A percentile compares a stretch with the other conserved stretches of the same genome.
Evolutionary conservation across 1,140 invertebrate species (phyloP).

Genomic region (Linepithema humile): DNA sequence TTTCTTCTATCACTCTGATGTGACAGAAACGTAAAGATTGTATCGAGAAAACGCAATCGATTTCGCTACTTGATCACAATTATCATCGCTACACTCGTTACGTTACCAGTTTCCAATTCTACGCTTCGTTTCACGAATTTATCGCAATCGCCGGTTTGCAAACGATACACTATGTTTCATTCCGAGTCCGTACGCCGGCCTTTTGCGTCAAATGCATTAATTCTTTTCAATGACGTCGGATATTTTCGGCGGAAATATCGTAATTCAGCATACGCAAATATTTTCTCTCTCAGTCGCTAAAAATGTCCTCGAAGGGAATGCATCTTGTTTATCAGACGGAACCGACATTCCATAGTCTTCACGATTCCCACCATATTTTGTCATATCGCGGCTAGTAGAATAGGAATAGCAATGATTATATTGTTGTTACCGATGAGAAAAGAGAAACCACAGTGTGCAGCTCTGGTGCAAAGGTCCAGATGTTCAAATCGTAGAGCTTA

Average conservation of each 20-base stretch:
- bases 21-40: not conserved
- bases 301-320: not conserved
- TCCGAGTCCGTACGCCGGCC: not conserved
- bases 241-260: not conserved
- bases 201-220: not conserved
- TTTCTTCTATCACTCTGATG: conserved; percentile 6
- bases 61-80: conserved; percentile 13
- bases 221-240: not conserved
- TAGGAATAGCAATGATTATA: not conserved
- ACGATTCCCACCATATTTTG: not conserved
- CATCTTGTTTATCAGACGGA: not conserved
- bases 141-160: not conserved
- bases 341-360: not conserved
- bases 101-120: not conserved
- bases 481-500: not conserved
- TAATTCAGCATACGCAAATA: conserved; percentile 1
- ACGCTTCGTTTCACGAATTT: conserved; percentile 36
- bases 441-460: not conserved
- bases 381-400: not conserved
- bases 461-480: not conserved
- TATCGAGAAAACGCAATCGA: conserved; percentile 11
- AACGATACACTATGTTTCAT: not conserved
- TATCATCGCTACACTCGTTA: not conserved
- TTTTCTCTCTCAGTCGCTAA: not conserved
- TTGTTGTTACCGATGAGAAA: not conserved